phyloP scores from a whole-genome alignment of 1,140 invertebrate species.

The Drosophila persimilis region DNA sequence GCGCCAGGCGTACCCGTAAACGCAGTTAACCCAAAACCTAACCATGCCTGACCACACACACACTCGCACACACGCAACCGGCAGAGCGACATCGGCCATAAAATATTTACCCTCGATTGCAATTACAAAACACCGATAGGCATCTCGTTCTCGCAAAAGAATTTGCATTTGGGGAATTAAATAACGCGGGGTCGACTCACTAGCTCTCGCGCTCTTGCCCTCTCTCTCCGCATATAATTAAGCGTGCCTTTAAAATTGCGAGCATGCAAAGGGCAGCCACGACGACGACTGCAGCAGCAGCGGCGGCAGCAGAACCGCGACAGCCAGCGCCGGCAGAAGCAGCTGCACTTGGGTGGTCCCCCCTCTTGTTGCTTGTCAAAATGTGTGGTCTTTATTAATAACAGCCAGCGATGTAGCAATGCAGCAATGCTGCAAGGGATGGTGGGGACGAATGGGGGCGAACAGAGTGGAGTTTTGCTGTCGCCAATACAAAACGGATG shows the following conservation, averaged over 20 bases:
- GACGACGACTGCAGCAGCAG: constrained; percentile 28
- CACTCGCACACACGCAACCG: constrained; percentile 2
- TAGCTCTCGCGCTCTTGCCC: constrained; percentile 10
- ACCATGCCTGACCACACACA: constrained; percentile 70
- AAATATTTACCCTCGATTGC: constrained; percentile 78
- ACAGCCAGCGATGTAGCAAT: constrained; percentile 53
- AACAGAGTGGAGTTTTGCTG: constrained; percentile 36
- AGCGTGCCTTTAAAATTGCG: constrained; percentile 74
- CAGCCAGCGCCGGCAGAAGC: constrained; percentile 8
- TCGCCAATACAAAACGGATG: constrained; percentile 80
- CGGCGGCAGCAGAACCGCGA: constrained; percentile 8
- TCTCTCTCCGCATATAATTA: constrained; percentile 68
- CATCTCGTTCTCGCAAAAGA: constrained; percentile 68
- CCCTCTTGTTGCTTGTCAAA: constrained; percentile 73
- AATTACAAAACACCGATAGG: constrained; percentile 81
- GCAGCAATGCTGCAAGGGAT: not conserved
- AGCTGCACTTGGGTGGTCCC: constrained; percentile 81
- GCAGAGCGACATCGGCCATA: constrained; percentile 41
- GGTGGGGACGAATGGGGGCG: not conserved
- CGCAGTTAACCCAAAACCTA: constrained; percentile 51
- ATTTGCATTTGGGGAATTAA: constrained; percentile 80
- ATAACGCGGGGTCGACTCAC: constrained; percentile 45
- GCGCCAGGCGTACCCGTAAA: constrained; percentile 40
- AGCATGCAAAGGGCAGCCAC: constrained; percentile 57
- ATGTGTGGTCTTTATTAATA: constrained; percentile 83